A percentile compares a stretch with the other conserved stretches of the same genome.
Conservation (phyloP, 2,113 vertebrate genomes). For the Corythaeola cristata region DNA sequence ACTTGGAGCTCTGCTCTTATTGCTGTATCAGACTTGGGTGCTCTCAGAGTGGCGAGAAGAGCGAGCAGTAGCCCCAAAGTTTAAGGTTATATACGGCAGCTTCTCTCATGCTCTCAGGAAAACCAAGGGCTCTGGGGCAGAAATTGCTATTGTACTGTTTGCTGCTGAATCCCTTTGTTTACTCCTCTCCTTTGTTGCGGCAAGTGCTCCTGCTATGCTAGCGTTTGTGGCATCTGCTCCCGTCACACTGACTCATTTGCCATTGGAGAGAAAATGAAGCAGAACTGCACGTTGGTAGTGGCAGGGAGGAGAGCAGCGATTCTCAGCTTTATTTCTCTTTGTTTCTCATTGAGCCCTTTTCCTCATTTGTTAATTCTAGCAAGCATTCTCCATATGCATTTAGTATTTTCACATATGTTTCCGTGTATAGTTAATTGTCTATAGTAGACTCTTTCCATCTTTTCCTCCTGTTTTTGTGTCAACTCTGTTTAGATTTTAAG, state of each 20-base stretch:
- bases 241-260: not conserved
- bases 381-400: slow-evolving; percentile 13
- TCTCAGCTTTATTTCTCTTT: not conserved
- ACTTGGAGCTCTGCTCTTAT: not conserved
- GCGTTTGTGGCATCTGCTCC: not conserved
- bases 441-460: not conserved
- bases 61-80: fast-evolving
- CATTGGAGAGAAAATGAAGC: not conserved
- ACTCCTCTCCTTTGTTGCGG: not conserved
- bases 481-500: slow-evolving; percentile 5
- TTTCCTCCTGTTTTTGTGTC: not conserved
- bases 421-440: slow-evolving; percentile 34
- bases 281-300: not conserved
- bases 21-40: not conserved
- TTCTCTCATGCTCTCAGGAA: not conserved
- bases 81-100: not conserved
- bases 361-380: not conserved
- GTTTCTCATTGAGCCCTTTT: not conserved
- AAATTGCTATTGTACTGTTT: not conserved
- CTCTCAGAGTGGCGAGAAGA: not conserved
- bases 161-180: not conserved
- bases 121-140: not conserved
- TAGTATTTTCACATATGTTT: slow-evolving; percentile 32
- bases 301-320: slow-evolving; percentile 20
- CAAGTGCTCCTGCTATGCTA: not conserved